Evolutionary conservation across 2,888 invertebrate species (phyloP).

Genomic region (Fragum fragum): DNA sequence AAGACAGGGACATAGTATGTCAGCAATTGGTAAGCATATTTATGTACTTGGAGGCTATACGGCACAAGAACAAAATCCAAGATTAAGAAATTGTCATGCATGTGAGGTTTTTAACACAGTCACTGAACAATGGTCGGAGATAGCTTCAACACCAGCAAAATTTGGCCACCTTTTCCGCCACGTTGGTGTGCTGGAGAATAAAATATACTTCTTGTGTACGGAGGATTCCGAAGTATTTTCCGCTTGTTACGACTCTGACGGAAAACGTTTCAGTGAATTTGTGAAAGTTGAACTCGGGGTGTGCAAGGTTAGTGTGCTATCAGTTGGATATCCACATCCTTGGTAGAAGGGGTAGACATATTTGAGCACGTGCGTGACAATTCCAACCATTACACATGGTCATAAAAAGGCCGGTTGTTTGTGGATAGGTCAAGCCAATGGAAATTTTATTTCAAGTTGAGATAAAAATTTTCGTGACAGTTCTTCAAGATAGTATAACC

Average conservation of each 20-base stretch:
- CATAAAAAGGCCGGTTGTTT: too few relatives aligned
- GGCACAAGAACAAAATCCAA: constrained; percentile 63
- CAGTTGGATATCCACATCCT: constrained; percentile 74
- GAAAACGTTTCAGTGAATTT: constrained; percentile 74
- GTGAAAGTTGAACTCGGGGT: constrained; percentile 78
- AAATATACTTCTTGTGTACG: constrained; percentile 81
- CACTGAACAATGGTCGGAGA: constrained; percentile 84
- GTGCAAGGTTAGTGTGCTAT: constrained; percentile 75
- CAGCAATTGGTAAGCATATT: constrained; percentile 74
- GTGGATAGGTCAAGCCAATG: too few relatives aligned
- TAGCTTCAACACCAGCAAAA: constrained; percentile 76
- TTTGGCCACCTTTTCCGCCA: constrained; percentile 79
- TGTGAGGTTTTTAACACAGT: constrained; percentile 84
- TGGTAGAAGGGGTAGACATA: too few relatives aligned
- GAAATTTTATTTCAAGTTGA: too few relatives aligned
- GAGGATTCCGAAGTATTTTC: constrained; percentile 71
- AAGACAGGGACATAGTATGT: constrained; percentile 84
- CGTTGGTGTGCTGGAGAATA: constrained; percentile 70
- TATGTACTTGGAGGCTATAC: constrained; percentile 85
- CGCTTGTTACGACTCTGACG: constrained; percentile 78
- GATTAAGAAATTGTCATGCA: constrained; percentile 75
- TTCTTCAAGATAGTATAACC: too few relatives aligned
- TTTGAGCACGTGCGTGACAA: too few relatives aligned
- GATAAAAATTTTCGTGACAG: too few relatives aligned
- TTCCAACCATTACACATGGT: too few relatives aligned